Conservation (phyloP, 2,113 vertebrate genomes). For the Amphiprion percula region DNA sequence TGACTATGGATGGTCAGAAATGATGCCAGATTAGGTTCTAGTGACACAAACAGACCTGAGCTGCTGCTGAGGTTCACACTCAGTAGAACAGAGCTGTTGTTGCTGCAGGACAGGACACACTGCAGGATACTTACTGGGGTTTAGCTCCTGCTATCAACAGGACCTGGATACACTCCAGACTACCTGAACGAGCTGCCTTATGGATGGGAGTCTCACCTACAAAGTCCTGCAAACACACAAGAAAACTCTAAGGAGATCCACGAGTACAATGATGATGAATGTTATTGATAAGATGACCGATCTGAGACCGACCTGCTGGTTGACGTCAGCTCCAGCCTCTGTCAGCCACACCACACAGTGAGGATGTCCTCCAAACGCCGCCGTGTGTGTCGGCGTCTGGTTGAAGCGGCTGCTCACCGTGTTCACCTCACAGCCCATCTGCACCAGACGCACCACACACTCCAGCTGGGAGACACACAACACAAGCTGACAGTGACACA, state of each 20-base stretch:
- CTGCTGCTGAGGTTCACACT: conserved; percentile 23
- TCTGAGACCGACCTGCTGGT: conserved; percentile 88
- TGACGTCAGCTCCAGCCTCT: conserved; percentile 93
- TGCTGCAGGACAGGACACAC: not conserved
- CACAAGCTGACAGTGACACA: too few relatives aligned
- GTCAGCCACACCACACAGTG: conserved; percentile 94
- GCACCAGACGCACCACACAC: conserved; percentile 92
- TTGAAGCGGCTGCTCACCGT: conserved; percentile 90
- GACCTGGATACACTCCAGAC: conserved; percentile 93
- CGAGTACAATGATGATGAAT: not conserved
- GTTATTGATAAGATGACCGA: too few relatives aligned
- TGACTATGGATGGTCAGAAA: too few relatives aligned
- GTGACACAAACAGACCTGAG: not conserved
- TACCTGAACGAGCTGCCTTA: conserved; percentile 96
- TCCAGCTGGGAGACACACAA: conserved; percentile 87
- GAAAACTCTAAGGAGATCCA: not conserved
- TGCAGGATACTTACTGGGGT: conserved; percentile 90
- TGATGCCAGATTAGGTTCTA: too few relatives aligned
- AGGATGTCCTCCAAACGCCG: conserved; percentile 95
- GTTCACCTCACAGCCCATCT: conserved; percentile 93
- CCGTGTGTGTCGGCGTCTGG: conserved; percentile 95
- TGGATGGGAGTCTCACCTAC: conserved; percentile 96
- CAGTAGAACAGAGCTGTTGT: not conserved
- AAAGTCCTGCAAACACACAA: conserved; percentile 88
- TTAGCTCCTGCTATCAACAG: conserved; percentile 93